Percentiles rank a stretch among this genome's conserved stretches.
phyloP scores from a whole-genome alignment of 2,797 vertebrate genomes.

The Xyrichtys novacula region DNA sequence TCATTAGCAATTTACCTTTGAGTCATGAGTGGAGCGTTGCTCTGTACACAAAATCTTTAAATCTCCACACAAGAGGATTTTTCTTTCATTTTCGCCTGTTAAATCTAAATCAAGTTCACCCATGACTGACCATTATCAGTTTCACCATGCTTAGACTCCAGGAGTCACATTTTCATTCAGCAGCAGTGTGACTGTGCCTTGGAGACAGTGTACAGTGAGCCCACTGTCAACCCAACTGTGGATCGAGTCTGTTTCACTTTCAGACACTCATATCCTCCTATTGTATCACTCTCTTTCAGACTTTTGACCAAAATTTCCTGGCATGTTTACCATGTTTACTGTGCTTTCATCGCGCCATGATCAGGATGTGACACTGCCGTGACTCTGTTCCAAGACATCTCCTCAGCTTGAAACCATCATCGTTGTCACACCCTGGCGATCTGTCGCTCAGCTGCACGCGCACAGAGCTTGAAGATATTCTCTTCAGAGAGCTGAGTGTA shows the following conservation, averaged over 20 bases:
- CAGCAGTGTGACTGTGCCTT: slow-evolving; percentile 15
- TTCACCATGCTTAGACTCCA: neutral
- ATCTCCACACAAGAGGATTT: neutral
- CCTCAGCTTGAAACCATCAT: slow-evolving; percentile 81
- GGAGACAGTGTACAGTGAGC: slow-evolving; percentile 29
- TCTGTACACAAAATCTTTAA: neutral
- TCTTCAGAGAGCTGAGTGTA: slow-evolving; percentile 73
- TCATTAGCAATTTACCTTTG: no score
- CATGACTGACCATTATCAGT: neutral
- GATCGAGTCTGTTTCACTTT: slow-evolving; percentile 54
- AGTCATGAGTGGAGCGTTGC: no score
- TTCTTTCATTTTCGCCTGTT: neutral
- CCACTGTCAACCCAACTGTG: slow-evolving; percentile 52
- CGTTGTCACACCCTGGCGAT: slow-evolving; percentile 82
- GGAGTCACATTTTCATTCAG: slow-evolving; percentile 1
- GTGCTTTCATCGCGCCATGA: slow-evolving; percentile 71
- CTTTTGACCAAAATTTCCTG: slow-evolving; percentile 76
- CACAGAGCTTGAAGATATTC: slow-evolving; percentile 76
- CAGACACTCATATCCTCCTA: slow-evolving; percentile 52
- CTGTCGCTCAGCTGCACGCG: slow-evolving; percentile 73
- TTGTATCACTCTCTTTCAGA: slow-evolving; percentile 73
- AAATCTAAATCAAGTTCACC: neutral
- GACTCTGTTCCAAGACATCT: slow-evolving; percentile 76
- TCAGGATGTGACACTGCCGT: slow-evolving; percentile 76
- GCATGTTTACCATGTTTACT: slow-evolving; percentile 82